Percentiles rank a stretch among this genome's conserved stretches.
Evolutionary conservation across 2,113 vertebrate genomes (phyloP).

Genomic region (Myrmophylax atrothorax): DNA sequence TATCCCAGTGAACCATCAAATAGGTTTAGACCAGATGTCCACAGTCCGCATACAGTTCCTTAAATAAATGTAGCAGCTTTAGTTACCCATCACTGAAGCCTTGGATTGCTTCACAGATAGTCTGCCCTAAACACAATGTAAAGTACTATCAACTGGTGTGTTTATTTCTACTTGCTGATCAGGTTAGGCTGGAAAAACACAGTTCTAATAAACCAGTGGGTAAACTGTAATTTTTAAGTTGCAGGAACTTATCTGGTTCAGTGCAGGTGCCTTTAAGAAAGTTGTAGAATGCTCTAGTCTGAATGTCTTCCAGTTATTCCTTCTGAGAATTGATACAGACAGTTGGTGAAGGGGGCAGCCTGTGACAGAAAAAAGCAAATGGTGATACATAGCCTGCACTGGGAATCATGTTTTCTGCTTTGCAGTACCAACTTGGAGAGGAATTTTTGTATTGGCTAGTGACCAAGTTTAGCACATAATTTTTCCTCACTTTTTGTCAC

Average conservation of each 20-base stretch:
- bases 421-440: background rate
- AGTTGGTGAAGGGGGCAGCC: background rate
- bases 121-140: background rate
- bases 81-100: background rate
- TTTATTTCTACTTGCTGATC: background rate
- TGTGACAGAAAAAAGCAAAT: background rate
- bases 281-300: background rate
- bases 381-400: background rate
- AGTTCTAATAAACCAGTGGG: background rate
- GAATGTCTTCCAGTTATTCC: background rate
- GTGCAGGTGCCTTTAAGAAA: background rate
- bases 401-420: background rate
- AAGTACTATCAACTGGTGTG: background rate
- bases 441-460: conserved; percentile 37
- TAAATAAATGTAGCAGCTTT: background rate
- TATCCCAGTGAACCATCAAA: background rate
- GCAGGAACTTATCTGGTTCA: background rate
- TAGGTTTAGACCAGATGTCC: background rate
- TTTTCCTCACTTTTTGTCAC: background rate
- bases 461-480: conserved; percentile 10
- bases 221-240: background rate
- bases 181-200: background rate
- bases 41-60: background rate
- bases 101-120: accelerated
- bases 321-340: background rate